Conservation (phyloP, 37 sponge, comb jelly and placozoan genomes). For the Axinella damicornis region DNA sequence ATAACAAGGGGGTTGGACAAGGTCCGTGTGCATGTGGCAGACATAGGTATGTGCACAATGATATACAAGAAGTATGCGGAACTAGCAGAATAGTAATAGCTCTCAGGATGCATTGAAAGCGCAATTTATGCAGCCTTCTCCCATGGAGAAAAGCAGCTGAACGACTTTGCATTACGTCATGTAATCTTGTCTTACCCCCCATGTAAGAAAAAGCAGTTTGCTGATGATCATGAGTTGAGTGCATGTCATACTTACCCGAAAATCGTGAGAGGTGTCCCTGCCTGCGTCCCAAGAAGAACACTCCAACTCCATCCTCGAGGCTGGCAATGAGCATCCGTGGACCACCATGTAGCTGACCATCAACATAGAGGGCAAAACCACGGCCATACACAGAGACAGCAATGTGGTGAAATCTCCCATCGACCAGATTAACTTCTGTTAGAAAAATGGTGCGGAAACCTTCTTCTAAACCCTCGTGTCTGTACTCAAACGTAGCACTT, state of each 20-base stretch:
- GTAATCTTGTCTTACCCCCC: too few relatives aligned
- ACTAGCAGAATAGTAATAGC: too few relatives aligned
- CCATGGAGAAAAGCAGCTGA: too few relatives aligned
- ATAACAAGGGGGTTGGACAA: too few relatives aligned
- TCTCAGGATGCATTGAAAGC: too few relatives aligned
- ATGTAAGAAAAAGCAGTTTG: too few relatives aligned
- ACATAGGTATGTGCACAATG: too few relatives aligned
- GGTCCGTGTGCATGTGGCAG: too few relatives aligned
- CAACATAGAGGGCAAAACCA: constrained; percentile 51
- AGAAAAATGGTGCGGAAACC: constrained; percentile 55
- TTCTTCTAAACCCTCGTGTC: constrained; percentile 47
- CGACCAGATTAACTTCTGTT: constrained; percentile 35
- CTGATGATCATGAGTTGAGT: too few relatives aligned
- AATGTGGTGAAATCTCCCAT: constrained; percentile 58
- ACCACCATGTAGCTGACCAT: constrained; percentile 30
- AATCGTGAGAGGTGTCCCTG: constrained; percentile 9
- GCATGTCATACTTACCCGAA: constrained; percentile 23
- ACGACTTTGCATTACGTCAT: too few relatives aligned
- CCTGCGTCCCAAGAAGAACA: constrained; percentile 53
- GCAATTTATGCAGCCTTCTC: too few relatives aligned
- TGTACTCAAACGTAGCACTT: constrained; percentile 64
- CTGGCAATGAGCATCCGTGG: constrained; percentile 24
- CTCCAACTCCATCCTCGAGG: constrained; percentile 57
- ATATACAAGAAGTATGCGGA: too few relatives aligned
- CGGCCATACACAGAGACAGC: constrained; percentile 57